phyloP scores from a whole-genome alignment of 2,888 invertebrate genomes.

The Nesidiocoris tenuis region DNA sequence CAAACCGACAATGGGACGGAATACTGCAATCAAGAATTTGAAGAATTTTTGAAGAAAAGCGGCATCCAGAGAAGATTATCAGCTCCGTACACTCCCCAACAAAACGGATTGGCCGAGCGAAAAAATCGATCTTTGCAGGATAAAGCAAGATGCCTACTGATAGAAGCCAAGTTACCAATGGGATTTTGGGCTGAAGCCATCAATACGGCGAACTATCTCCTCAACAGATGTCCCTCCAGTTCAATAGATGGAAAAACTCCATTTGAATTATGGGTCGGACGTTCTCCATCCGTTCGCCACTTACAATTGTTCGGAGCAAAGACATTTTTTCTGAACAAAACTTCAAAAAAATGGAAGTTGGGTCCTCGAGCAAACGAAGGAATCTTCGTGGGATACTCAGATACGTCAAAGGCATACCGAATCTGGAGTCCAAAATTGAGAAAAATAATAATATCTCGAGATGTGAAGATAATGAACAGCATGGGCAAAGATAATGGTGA shows the following conservation, averaged over 20 bases:
- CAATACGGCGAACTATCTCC: slow-evolving; percentile 52
- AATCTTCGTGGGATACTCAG: too few species aligned
- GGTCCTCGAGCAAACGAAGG: slow-evolving; percentile 6
- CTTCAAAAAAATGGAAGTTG: slow-evolving; percentile 1
- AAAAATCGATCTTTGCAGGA: slow-evolving; percentile 52
- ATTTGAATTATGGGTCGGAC: slow-evolving; percentile 50
- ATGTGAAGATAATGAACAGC: slow-evolving; percentile 1
- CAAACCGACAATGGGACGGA: slow-evolving; percentile 51
- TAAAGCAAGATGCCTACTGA: slow-evolving; percentile 51
- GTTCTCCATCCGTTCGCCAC: not conserved
- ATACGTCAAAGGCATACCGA: slow-evolving; percentile 12
- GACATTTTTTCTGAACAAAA: not conserved
- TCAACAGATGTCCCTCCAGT: slow-evolving; percentile 52
- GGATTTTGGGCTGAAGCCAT: slow-evolving; percentile 51
- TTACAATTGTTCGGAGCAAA: slow-evolving; percentile 13
- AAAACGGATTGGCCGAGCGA: slow-evolving; percentile 53
- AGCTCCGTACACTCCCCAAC: slow-evolving; percentile 51
- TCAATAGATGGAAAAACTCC: slow-evolving; percentile 50
- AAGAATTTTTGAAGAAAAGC: slow-evolving; percentile 48
- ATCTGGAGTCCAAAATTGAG: slow-evolving; percentile 3
- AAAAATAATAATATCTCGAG: not conserved
- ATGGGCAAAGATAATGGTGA: too few species aligned
- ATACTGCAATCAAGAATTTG: slow-evolving; percentile 49
- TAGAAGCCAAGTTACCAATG: slow-evolving; percentile 49
- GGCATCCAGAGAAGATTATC: slow-evolving; percentile 51